Conservation (phyloP, 2,797 vertebrate species). For the Chrysocyon brachyurus region DNA sequence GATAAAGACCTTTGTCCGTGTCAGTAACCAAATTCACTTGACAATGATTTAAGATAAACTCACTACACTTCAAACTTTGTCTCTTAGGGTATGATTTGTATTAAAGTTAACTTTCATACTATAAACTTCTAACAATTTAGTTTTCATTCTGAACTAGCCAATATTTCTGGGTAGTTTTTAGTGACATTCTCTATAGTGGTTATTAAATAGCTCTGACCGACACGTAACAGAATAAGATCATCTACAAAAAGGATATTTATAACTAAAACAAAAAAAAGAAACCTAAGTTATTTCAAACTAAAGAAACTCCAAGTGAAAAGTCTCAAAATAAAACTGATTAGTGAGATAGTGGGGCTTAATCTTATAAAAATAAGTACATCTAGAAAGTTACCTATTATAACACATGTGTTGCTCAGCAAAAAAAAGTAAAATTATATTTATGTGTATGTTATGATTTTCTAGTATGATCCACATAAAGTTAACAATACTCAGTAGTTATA, state of each 20-base stretch:
- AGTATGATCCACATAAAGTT: neutral
- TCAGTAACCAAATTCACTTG: neutral
- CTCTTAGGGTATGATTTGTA: neutral
- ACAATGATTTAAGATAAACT: neutral
- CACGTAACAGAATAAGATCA: neutral
- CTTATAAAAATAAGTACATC: neutral
- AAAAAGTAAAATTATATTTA: neutral
- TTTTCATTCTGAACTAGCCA: neutral
- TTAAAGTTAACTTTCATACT: neutral
- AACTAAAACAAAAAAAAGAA: neutral
- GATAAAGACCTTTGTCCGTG: neutral
- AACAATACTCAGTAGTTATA: neutral
- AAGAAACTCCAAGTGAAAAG: neutral
- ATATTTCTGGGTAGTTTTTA: neutral
- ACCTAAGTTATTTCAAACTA: neutral
- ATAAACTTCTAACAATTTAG: slow-evolving; percentile 4
- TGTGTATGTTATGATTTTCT: neutral
- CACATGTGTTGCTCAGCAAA: slow-evolving; percentile 11
- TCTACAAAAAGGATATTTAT: neutral
- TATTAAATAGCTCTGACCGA: neutral
- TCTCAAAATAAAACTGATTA: slow-evolving; percentile 16
- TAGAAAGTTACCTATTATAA: neutral
- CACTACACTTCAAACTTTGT: neutral
- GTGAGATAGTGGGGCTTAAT: neutral
- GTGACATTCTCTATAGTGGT: neutral